Conservation (phyloP, 2,797 vertebrate genomes). For the Danio aesculapii region DNA sequence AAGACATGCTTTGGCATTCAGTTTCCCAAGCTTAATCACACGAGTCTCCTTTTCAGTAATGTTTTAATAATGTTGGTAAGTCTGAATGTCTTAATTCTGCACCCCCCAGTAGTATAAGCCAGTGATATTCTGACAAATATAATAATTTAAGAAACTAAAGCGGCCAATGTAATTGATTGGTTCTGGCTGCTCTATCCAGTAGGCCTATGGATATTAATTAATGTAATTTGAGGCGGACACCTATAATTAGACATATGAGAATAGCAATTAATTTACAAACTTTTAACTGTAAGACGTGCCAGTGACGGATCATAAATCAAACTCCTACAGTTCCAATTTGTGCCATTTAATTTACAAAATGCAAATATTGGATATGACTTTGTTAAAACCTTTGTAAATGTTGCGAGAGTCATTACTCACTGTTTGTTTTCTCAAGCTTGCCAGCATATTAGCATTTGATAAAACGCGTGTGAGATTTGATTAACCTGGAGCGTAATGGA, state of each 20-base stretch:
- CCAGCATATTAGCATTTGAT: conserved; percentile 55
- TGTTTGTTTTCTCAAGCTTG: conserved; percentile 62
- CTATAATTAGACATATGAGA: conserved; percentile 58
- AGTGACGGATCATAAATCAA: conserved; percentile 53
- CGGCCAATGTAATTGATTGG: conserved; percentile 43
- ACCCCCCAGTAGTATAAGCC: background rate
- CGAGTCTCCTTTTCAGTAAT: background rate
- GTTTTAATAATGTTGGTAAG: background rate
- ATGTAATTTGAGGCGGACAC: conserved; percentile 49
- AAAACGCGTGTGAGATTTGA: conserved; percentile 60
- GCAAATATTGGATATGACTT: conserved; percentile 54
- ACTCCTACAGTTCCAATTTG: conserved; percentile 45
- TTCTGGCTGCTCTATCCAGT: conserved; percentile 38
- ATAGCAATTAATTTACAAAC: conserved; percentile 54
- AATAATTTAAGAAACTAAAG: conserved; percentile 5
- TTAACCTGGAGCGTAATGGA: conserved; percentile 57
- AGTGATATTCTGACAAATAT: conserved; percentile 27
- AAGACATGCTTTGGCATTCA: no score
- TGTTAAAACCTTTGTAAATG: conserved; percentile 64
- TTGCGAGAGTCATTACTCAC: conserved; percentile 57
- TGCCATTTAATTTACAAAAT: conserved; percentile 50
- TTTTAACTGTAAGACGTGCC: conserved; percentile 39
- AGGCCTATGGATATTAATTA: conserved; percentile 53
- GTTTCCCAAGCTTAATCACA: background rate
- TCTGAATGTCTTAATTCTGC: conserved; percentile 4